Evolutionary conservation across 1,140 invertebrate genomes (phyloP).

Genomic region (Lordiphosa collinella): DNA sequence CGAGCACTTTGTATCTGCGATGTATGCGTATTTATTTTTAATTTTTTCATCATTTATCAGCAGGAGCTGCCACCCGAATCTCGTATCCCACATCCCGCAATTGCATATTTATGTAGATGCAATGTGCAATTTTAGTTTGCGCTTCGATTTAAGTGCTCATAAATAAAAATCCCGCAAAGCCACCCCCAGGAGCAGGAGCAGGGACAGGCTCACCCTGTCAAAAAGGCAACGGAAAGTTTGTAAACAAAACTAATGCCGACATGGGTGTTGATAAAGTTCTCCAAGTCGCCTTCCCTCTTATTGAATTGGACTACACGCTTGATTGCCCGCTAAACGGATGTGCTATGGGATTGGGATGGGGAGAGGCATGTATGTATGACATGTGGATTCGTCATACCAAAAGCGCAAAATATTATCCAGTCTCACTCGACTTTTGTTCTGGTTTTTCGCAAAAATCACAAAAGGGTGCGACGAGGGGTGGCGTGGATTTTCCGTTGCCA

Average conservation of each 20-base stretch:
- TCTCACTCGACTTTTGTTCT: conserved; percentile 57
- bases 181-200: conserved; percentile 6
- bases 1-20: conserved; percentile 23
- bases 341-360: conserved; percentile 4
- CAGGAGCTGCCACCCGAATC: conserved; percentile 12
- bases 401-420: conserved; percentile 76
- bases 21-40: conserved; percentile 58
- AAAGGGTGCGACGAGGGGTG: conserved; percentile 32
- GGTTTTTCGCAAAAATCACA: conserved; percentile 65
- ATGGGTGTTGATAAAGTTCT: conserved; percentile 80
- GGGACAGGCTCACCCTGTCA: conserved; percentile 47
- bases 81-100: conserved; percentile 54
- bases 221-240: conserved; percentile 78
- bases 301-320: conserved; percentile 79
- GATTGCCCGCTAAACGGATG: conserved; percentile 79
- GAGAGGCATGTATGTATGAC: conserved; percentile 42
- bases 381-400: conserved; percentile 77
- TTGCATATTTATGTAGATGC: conserved; percentile 77
- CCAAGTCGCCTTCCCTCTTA: conserved; percentile 50
- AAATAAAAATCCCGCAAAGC: conserved; percentile 67
- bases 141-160: conserved; percentile 79
- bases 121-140: conserved; percentile 67
- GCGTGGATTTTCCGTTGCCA: conserved; percentile 3
- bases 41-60: conserved; percentile 74
- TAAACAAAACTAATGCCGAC: conserved; percentile 79